Evolutionary conservation across 2,113 vertebrate genomes (phyloP).

Genomic region (Serinus canaria): DNA sequence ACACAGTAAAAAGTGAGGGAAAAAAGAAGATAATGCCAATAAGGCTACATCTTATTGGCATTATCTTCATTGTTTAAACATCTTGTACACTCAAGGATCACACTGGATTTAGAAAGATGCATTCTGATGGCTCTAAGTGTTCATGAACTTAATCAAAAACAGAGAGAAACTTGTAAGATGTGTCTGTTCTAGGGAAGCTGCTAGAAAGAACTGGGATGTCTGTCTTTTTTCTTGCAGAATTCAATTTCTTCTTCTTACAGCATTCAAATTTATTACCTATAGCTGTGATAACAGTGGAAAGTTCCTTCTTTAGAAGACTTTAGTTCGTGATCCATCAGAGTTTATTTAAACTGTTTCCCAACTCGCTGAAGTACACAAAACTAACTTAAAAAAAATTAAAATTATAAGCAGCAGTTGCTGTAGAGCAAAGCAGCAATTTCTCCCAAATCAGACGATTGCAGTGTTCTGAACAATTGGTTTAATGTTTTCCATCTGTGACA

Average conservation of each 20-base stretch:
- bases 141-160: conserved; percentile 54
- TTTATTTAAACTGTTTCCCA: neutral
- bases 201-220: neutral
- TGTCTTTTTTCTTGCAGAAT: neutral
- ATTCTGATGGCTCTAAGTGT: conserved; percentile 29
- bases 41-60: conserved; percentile 19
- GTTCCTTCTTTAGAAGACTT: neutral
- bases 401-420: neutral
- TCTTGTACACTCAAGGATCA: neutral
- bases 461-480: conserved; percentile 2
- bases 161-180: neutral
- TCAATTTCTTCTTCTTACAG: neutral
- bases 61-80: neutral
- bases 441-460: conserved; percentile 26
- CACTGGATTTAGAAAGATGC: neutral
- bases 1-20: neutral
- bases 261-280: neutral
- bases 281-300: neutral
- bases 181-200: neutral
- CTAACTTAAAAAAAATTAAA: neutral
- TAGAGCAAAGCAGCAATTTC: neutral
- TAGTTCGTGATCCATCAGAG: neutral
- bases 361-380: neutral
- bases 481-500: conserved; percentile 37
- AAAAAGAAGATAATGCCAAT: neutral